phyloP scores from a whole-genome alignment of 2,888 invertebrate genomes.

The Tanytarsus gracilentus region DNA sequence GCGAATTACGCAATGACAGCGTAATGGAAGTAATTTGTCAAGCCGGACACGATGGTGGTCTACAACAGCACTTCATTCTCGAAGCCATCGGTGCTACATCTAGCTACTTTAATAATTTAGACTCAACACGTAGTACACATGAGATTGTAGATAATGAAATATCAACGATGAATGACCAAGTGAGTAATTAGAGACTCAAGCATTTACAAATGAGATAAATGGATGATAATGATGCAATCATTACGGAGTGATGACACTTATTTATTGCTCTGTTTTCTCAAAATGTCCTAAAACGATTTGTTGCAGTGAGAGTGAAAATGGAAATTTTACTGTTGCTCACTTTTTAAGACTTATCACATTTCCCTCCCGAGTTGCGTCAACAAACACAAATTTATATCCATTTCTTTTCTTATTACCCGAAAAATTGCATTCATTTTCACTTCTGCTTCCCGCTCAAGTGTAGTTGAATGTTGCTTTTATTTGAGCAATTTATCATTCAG shows the following conservation, averaged over 20 bases:
- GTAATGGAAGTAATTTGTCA: conserved; percentile 60
- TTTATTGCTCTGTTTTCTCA: conserved; percentile 2
- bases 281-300: too few species aligned
- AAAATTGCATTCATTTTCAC: neutral
- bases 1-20: conserved; percentile 60
- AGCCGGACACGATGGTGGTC: conserved; percentile 72
- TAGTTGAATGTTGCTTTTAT: neutral
- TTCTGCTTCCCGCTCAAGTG: neutral
- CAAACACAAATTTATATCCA: neutral
- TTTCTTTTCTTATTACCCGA: neutral
- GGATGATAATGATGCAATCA: too few species aligned
- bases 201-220: too few species aligned
- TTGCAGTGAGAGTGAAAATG: neutral
- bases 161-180: conserved; percentile 58
- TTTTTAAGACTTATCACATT: too few species aligned
- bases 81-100: conserved; percentile 60
- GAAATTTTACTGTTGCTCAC: too few species aligned
- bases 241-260: too few species aligned
- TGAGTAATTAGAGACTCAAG: conserved; percentile 38
- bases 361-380: neutral
- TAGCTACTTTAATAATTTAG: conserved; percentile 43
- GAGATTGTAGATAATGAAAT: conserved; percentile 48
- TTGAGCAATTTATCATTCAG: conserved; percentile 25
- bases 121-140: conserved; percentile 40
- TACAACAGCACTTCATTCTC: conserved; percentile 71